Evolutionary conservation across 2,888 invertebrate species (phyloP).

Genomic region (Eremobia ochroleuca): DNA sequence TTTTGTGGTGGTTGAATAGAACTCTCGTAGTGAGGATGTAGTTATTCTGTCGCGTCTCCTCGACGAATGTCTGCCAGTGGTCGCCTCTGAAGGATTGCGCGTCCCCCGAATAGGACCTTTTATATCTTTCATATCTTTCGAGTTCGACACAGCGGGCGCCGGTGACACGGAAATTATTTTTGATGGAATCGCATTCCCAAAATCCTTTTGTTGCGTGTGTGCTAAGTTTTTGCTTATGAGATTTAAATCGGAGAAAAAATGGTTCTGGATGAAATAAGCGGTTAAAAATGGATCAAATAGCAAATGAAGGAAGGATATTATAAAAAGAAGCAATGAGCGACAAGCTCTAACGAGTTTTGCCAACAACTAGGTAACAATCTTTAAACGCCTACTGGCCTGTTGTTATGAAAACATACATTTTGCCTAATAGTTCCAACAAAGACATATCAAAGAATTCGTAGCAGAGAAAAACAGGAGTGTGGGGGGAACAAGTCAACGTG

Average conservation of each 20-base stretch:
- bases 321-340: not conserved
- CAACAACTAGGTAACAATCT: not conserved
- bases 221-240: constrained; percentile 2
- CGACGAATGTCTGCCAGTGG: constrained; percentile 79
- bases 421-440: constrained; percentile 45
- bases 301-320: not conserved
- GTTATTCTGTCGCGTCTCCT: constrained; percentile 84
- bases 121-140: constrained; percentile 82
- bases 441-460: constrained; percentile 76
- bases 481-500: constrained; percentile 86
- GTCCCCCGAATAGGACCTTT: constrained; percentile 79
- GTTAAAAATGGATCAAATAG: not conserved
- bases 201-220: constrained; percentile 48
- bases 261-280: not conserved
- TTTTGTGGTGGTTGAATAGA: constrained; percentile 87
- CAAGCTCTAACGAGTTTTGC: not conserved
- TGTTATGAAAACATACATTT: constrained; percentile 21
- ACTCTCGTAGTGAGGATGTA: constrained; percentile 79
- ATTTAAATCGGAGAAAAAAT: not conserved
- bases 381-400: not conserved
- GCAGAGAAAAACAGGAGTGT: constrained; percentile 75
- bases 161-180: constrained; percentile 74
- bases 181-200: constrained; percentile 68
- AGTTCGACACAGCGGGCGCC: constrained; percentile 72
- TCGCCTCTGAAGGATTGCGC: constrained; percentile 83